Evolutionary conservation across 2,113 vertebrate species (phyloP), one percentile per base, ranked within the genome.

Genomic region (Speoplatyrhinus poulsoni): DNA sequence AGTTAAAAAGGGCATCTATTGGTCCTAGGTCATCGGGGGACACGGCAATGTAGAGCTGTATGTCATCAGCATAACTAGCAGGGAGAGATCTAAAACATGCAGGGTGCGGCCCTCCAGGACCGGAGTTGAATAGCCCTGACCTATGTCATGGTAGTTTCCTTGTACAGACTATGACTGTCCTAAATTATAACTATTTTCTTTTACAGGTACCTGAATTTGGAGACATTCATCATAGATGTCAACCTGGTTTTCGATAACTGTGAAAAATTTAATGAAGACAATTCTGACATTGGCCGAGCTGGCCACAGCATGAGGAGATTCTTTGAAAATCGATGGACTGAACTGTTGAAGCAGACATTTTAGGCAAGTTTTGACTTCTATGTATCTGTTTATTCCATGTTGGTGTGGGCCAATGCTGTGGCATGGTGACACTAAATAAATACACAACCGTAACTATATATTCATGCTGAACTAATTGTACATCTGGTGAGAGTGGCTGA

Each of bases 171-270:
- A 15, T 33, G 32, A 33, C 56, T 32, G 19, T 32, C 56, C 3
- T 41, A 41, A 41, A 1, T 7, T 8, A 6, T 41, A 60, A 33
- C 36, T 49, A 26, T 55, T 50, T 66, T 13, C 57, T 3, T 9
- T 67, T 91, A 65, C 88, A 96, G 95, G 79, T 96, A 96, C 77
- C 85, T 90, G 48, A 95, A 91, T 69, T 90, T 93, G 72, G 95
- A 96, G 89, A 92, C 93, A 3, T 96, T 96, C 85, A 93, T 94
- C 57, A 88, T 95, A 47, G 95, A 96, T 72, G 92, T 95, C 84
- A 95, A 94, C 89, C 92, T 96, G 82, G 95, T 96, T 82, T 96
- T 96, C 84, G 94, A 96, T 91, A 96, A 96, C 94, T 96, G 95
- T 90, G 95, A 96, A 92, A 95, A 93, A 64, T 96, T 95, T 84